These are phyloP conservation scores for Muscicapa adusta DNA, from an alignment of 2,113 vertebrate species.

Conservation along the genomic window DNA sequence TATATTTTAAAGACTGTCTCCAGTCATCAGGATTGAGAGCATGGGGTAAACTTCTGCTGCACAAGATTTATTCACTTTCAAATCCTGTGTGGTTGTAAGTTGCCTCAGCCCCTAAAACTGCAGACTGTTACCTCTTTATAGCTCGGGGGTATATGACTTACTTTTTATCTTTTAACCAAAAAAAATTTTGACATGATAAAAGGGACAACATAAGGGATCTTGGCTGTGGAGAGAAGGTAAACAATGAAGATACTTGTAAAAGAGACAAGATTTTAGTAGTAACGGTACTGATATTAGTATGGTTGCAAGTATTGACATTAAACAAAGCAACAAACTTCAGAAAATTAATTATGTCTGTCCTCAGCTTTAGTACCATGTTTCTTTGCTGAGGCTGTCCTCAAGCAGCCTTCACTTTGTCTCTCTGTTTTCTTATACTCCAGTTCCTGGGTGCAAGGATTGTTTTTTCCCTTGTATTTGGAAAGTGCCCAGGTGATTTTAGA, in stretches of 20 bases:
- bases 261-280: not conserved
- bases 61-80: not conserved
- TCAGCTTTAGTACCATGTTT: not conserved
- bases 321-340: not conserved
- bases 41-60: not conserved
- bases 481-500: not conserved
- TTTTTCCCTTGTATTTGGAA: not conserved
- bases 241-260: not conserved
- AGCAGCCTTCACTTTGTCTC: not conserved
- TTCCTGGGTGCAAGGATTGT: not conserved
- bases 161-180: not conserved
- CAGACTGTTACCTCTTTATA: not conserved
- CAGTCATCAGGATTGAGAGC: not conserved
- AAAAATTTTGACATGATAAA: not conserved
- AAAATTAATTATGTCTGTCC: not conserved
- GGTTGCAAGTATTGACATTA: not conserved
- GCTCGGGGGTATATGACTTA: not conserved
- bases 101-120: not conserved
- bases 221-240: not conserved
- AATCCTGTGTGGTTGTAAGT: not conserved
- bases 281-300: not conserved
- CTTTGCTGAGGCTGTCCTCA: not conserved
- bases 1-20: not conserved
- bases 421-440: not conserved
- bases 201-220: not conserved